Evolutionary conservation across 2,888 invertebrate genomes (phyloP).

Genomic region (Cheilosia grossa): DNA sequence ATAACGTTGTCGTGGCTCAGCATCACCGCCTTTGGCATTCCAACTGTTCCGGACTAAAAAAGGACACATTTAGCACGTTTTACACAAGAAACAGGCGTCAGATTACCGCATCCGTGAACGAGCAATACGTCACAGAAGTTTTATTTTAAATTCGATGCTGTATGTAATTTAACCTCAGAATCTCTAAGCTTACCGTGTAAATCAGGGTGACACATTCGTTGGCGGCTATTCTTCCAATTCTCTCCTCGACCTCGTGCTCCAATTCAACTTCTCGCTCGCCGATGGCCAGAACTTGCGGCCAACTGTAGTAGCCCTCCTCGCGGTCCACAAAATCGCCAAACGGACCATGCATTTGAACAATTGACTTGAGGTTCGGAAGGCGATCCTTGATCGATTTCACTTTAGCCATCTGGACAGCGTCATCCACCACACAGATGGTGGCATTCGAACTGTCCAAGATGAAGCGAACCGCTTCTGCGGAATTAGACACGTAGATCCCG

Average conservation of each 20-base stretch:
- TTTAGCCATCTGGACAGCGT: slow-evolving; percentile 92
- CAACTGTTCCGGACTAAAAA: slow-evolving; percentile 92
- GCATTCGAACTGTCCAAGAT: slow-evolving; percentile 89
- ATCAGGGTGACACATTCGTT: slow-evolving; percentile 94
- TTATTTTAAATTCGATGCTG: too few species aligned
- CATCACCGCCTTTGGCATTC: slow-evolving; percentile 96
- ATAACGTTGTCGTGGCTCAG: slow-evolving; percentile 93
- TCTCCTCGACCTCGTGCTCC: slow-evolving; percentile 86
- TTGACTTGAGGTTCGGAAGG: slow-evolving; percentile 89
- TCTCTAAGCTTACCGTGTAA: slow-evolving; percentile 87
- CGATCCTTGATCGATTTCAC: slow-evolving; percentile 87
- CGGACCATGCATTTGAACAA: slow-evolving; percentile 84
- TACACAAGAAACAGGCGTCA: too few species aligned
- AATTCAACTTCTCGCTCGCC: slow-evolving; percentile 85
- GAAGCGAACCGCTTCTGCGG: slow-evolving; percentile 91
- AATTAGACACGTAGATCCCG: slow-evolving; percentile 96
- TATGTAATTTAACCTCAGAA: too few species aligned
- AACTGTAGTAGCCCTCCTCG: slow-evolving; percentile 80
- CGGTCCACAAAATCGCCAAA: slow-evolving; percentile 79
- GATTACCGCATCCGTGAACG: too few species aligned
- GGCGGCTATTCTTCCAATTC: slow-evolving; percentile 87
- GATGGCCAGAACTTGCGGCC: slow-evolving; percentile 80
- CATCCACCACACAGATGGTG: slow-evolving; percentile 94
- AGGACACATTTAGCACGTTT: background rate
- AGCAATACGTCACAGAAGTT: too few species aligned